Conservation (phyloP, 2,113 vertebrate species). For the Thamnophis sirtalis region DNA sequence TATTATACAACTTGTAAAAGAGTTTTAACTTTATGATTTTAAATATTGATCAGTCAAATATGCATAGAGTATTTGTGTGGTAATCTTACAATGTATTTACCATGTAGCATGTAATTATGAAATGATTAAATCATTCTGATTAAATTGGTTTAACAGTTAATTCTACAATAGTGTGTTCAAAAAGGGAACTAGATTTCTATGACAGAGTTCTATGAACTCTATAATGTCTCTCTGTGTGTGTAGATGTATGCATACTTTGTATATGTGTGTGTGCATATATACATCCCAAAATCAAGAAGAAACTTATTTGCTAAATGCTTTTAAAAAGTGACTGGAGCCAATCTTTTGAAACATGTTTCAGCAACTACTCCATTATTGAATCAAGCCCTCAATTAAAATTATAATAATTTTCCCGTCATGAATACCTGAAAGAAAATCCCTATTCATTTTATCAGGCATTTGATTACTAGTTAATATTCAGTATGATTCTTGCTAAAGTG, state of each 20-base stretch:
- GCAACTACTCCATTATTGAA: background rate
- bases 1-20: background rate
- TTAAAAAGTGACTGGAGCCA: background rate
- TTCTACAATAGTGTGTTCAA: background rate
- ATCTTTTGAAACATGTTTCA: background rate
- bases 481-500: background rate
- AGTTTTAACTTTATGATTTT: background rate
- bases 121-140: background rate
- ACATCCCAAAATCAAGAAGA: background rate
- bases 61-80: background rate
- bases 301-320: background rate
- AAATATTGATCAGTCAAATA: background rate
- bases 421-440: background rate
- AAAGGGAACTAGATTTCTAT: background rate
- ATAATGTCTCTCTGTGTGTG: background rate
- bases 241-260: background rate
- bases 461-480: background rate
- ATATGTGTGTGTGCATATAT: background rate
- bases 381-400: background rate
- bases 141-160: background rate
- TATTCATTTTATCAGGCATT: background rate
- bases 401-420: background rate
- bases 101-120: background rate
- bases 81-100: background rate
- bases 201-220: background rate